These are phyloP conservation scores for Syncerus caffer DNA, from an alignment of 2,797 vertebrate genomes.

Conservation along the genomic window DNA sequence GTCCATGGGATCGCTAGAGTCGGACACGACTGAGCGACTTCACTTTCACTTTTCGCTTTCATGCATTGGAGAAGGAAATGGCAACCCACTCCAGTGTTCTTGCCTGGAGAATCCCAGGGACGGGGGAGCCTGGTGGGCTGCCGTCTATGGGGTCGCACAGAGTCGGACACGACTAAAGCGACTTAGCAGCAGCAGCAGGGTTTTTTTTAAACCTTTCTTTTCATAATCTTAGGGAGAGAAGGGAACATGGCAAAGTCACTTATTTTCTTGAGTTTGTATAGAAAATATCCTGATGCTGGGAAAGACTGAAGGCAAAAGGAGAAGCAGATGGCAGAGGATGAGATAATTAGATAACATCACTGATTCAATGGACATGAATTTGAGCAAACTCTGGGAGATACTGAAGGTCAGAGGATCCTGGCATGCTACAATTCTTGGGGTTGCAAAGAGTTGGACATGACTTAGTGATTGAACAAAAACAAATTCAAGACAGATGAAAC, in stretches of 20 bases:
- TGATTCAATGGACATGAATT: neutral
- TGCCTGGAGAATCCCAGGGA: too few species aligned
- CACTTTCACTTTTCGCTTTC: too few species aligned
- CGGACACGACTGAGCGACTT: too few species aligned
- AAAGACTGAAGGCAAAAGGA: neutral
- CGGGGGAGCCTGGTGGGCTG: too few species aligned
- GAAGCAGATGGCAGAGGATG: neutral
- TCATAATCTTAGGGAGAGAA: neutral
- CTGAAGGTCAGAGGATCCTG: neutral
- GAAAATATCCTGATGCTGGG: neutral
- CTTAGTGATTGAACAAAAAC: neutral
- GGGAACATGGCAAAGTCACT: neutral
- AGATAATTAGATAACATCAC: neutral
- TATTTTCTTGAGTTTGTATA: neutral
- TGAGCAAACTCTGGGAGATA: neutral
- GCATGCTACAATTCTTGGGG: neutral
- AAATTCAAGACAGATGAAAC: neutral
- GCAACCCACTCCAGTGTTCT: too few species aligned
- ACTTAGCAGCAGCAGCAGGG: too few species aligned
- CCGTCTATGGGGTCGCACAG: too few species aligned
- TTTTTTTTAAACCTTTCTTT: neutral
- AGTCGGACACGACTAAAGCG: too few species aligned
- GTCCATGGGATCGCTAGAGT: too few species aligned
- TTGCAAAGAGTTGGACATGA: neutral
- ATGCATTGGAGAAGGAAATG: too few species aligned